Base-by-base conservation (phyloP, 2,797 vertebrate genomes). In the Semaprochilodus insignis region DNA sequence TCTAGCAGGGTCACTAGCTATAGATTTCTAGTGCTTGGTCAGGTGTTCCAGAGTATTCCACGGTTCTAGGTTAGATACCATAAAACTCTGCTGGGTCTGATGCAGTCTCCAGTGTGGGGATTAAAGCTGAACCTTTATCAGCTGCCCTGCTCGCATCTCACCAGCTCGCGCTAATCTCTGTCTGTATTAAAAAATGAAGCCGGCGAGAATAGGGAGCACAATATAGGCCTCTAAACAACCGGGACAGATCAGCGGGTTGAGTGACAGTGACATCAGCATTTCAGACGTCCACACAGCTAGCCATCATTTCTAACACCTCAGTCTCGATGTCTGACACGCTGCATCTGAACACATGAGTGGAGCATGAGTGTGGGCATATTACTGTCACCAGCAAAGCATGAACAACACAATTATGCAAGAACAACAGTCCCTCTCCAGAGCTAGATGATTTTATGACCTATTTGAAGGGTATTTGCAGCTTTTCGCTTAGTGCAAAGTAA, bases 221-320 rank as follows among this genome's bases (percentile, higher is more conserved):
- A 91, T 90, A 85, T 91, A 92, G 90, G 91, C 91, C 40, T 88
- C 86, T 86, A 87, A 86, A 86, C 78, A 74, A 81, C 78, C 74
- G 59, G 57, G 70, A 82, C 81, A 85, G 82, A 78, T 75, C 81
- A 78, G 74, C 67, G 87, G 57, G 83, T 67, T 85, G 81, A 87
- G 78, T 40, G 85, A 82, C 83, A 79, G 65, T 82, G 71, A 80
- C 74, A 78, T 31, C 44, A 76, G 27, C 73, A 48, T 77, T 78
- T 54, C 74, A 78, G 48, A 36, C 34, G 65, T 78, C 66, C 84
- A 81, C 81, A 59, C 72, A 66, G 81, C 82, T 74, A 70, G 79
- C 74, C 63, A 25, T 25, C 73, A 63, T 74, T 27, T 2, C 67
- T 59, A 81, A 77, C 65, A 78, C 81, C 62, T 77, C 75, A 83